Evolutionary conservation across 1,140 invertebrate species (phyloP), one percentile per base, ranked within the genome.

Genomic region (Agraylea sexmaculata): DNA sequence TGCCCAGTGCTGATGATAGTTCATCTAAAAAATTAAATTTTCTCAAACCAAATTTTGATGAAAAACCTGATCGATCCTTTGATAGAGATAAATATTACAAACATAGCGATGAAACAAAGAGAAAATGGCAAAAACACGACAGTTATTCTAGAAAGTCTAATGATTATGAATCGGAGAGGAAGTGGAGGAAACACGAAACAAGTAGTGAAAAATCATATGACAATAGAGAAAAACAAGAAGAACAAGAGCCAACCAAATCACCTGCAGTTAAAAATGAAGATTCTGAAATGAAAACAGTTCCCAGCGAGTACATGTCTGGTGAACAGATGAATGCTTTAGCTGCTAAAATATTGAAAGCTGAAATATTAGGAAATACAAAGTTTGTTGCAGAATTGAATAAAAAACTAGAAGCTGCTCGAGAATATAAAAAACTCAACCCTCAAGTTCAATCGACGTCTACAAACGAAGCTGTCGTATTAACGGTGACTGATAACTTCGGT

Each of bases 271-370:
- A 60, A 45, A 46, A 49, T 37, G 32, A 22, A 39, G 34, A 37
- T 17, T 30, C 37, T 35, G 38, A 47, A 51, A 46, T 38, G 41
- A 33, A 27, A 37, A 31, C n/a, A 40, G 16, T 8, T 4, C 15
- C 53, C 11, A 44, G 33, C 36, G 49, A 58, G 13, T 63, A 69
- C 48, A 47, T 77, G 12, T 75, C 77, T 21, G 79, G 89, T 59
- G 76, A 83, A 54, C 81, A 93, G 58, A 77, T 92, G 69, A 94
- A 94, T 66, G 75, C 79, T 47, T 54, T 96, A 8, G 85, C 77
- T 15, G 87, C 89, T 11, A 89, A 84, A 66, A 74, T 91, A 43
- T 62, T 94, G 0, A 91, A 90, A 68, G 90, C 90, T 19, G 88
- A 94, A 73, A 75, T 91, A 45, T 74, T 90, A 67, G 89, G 88